These are phyloP conservation scores for Monochamus alternatus DNA, from an alignment of 2,888 invertebrate genomes.

Conservation along the genomic window DNA sequence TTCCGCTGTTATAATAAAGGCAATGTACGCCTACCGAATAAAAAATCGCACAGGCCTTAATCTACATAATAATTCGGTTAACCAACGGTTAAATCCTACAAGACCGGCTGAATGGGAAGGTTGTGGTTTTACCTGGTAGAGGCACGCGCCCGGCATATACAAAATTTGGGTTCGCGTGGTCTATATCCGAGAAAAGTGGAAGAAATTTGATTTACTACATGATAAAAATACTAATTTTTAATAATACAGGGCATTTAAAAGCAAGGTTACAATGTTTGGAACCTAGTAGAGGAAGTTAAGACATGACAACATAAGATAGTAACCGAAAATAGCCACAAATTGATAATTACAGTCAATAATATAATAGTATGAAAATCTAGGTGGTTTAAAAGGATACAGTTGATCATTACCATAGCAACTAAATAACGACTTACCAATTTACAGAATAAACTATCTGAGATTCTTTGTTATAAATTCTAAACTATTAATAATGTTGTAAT, in stretches of 20 bases:
- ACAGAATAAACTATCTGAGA: too few species aligned
- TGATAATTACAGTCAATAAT: neutral
- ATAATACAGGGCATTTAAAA: neutral
- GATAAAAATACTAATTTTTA: too few species aligned
- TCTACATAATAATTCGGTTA: constrained; percentile 38
- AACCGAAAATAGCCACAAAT: neutral
- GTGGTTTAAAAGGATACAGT: too few species aligned
- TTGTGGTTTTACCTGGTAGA: constrained; percentile 11
- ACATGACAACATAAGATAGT: neutral
- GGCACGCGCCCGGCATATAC: constrained; percentile 6
- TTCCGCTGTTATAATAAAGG: constrained; percentile 13
- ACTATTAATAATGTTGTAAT: too few species aligned
- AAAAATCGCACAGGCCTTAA: constrained; percentile 22
- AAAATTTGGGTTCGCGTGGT: constrained; percentile 4
- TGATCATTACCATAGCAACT: too few species aligned
- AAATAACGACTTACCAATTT: too few species aligned
- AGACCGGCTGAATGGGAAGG: neutral
- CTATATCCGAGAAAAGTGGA: neutral
- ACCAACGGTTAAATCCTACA: constrained; percentile 28
- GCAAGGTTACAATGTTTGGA: neutral
- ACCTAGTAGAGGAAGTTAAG: neutral
- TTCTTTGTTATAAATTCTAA: too few species aligned
- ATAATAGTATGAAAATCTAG: neutral
- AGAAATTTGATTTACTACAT: too few species aligned
- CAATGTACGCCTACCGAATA: constrained; percentile 20